Evolutionary conservation across 2,113 vertebrate genomes (phyloP).

Genomic region (Noctilio leporinus): DNA sequence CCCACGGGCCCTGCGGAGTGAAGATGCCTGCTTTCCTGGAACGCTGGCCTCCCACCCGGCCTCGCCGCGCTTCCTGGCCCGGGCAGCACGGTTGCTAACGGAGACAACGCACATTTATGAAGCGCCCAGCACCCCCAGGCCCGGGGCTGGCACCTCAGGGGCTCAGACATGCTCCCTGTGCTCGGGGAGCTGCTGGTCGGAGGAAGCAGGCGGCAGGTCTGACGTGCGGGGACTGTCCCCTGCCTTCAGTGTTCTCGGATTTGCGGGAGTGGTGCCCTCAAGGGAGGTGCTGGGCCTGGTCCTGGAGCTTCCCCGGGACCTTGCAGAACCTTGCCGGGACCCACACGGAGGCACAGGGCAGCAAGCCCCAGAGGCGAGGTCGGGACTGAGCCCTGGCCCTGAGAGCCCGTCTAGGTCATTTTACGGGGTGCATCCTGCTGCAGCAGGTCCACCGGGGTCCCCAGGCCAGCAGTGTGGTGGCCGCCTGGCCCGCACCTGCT

Average conservation of each 20-base stretch:
- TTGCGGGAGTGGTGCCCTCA: fast-evolving
- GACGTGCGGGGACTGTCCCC: background rate
- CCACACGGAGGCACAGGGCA: background rate
- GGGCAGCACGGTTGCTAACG: fast-evolving
- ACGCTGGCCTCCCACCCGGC: background rate
- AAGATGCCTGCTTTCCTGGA: background rate
- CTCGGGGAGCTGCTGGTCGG: background rate
- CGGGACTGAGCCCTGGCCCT: background rate
- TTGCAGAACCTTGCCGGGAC: background rate
- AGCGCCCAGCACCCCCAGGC: background rate
- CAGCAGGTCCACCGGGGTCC: fast-evolving
- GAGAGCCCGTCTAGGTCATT: background rate
- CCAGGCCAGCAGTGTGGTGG: fast-evolving
- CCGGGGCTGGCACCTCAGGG: background rate
- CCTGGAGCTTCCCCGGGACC: background rate
- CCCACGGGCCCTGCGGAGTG: fast-evolving
- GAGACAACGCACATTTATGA: background rate
- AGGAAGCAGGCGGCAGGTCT: background rate
- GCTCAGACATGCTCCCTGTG: too few species aligned
- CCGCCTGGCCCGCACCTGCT: fast-evolving
- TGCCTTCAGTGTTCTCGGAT: background rate
- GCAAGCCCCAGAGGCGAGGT: background rate
- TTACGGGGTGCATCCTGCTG: background rate
- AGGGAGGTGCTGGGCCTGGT: background rate
- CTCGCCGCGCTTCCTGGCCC: fast-evolving